Conservation (phyloP, 2,888 invertebrate species). For the Spodoptera littoralis region DNA sequence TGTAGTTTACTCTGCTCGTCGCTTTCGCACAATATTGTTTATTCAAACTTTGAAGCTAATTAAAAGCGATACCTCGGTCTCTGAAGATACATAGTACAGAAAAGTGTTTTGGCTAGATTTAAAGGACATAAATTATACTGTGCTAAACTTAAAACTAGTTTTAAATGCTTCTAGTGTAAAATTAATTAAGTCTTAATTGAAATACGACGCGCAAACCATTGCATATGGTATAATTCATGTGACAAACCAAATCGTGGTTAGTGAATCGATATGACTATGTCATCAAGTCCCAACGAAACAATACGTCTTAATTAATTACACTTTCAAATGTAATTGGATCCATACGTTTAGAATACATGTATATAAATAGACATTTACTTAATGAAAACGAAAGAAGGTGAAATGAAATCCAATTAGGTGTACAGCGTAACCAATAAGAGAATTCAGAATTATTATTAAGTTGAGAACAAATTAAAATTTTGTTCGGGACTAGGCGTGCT, state of each 20-base stretch:
- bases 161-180: background rate
- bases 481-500: constrained; percentile 3
- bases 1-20: no score
- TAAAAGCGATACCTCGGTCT: no score
- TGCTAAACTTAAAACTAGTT: background rate
- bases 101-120: no score
- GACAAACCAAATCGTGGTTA: background rate
- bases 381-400: constrained; percentile 49
- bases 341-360: constrained; percentile 36
- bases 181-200: no score
- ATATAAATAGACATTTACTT: constrained; percentile 30
- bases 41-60: no score
- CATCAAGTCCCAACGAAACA: background rate
- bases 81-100: no score
- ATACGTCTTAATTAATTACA: constrained; percentile 31
- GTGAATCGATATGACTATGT: background rate
- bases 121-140: background rate
- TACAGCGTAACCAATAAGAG: constrained; percentile 38
- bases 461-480: constrained; percentile 39
- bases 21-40: no score
- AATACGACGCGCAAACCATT: background rate
- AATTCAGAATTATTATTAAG: constrained; percentile 37
- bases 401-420: constrained; percentile 53
- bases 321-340: constrained; percentile 32
- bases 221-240: no score